Conservation (phyloP, 2,888 invertebrate genomes). For the Apodemia mormo region DNA sequence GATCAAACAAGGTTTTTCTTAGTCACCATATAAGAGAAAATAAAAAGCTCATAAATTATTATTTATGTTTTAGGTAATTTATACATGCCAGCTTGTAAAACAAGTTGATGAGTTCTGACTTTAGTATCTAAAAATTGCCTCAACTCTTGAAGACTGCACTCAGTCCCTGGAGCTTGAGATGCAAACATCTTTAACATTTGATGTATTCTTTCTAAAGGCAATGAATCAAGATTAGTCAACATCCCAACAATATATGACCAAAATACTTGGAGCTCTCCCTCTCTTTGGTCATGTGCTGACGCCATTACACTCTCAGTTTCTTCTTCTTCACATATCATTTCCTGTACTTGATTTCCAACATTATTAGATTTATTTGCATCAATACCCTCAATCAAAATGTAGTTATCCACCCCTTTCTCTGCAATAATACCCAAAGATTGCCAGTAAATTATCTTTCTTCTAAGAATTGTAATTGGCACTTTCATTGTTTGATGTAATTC, state of each 20-base stretch:
- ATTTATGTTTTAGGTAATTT: constrained; percentile 87
- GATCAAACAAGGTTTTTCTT: no score
- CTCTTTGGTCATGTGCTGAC: constrained; percentile 95
- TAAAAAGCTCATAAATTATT: background rate
- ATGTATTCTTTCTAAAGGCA: constrained; percentile 95
- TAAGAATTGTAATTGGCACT: constrained; percentile 91
- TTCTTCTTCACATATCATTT: constrained; percentile 92
- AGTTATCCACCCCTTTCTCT: constrained; percentile 89
- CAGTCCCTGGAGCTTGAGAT: constrained; percentile 94
- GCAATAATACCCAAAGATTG: constrained; percentile 94
- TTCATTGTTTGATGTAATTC: constrained; percentile 93
- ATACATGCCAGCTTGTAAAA: constrained; percentile 93
- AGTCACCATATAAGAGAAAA: background rate
- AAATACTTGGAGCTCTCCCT: constrained; percentile 95
- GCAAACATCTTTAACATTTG: constrained; percentile 99
- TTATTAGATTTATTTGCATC: constrained; percentile 80
- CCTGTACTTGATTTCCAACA: constrained; percentile 77
- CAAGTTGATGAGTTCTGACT: constrained; percentile 93
- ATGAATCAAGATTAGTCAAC: constrained; percentile 95
- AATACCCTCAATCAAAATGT: constrained; percentile 85
- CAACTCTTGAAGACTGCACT: constrained; percentile 93
- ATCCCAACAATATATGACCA: constrained; percentile 99
- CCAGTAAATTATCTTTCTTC: constrained; percentile 96
- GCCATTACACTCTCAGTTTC: constrained; percentile 97
- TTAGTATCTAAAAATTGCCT: constrained; percentile 95